phyloP scores from a whole-genome alignment of 2,888 invertebrate species.

The Cetonia aurata region DNA sequence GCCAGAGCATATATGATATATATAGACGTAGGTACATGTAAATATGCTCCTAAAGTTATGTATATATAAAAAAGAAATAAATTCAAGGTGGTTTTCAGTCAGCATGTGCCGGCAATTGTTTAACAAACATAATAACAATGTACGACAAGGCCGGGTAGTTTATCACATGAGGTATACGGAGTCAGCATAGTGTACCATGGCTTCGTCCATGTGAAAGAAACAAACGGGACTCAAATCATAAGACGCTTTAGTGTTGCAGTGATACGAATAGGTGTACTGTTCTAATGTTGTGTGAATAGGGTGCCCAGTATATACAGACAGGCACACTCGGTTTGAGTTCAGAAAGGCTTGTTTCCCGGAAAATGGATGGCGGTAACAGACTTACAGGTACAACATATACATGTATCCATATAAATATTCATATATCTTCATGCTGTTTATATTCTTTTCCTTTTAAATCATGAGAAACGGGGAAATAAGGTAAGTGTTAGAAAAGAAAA shows the following conservation, averaged over 20 bases:
- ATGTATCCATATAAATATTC: too few species aligned
- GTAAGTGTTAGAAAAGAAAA: too few species aligned
- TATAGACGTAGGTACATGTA: background rate
- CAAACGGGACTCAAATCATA: background rate
- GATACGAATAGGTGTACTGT: background rate
- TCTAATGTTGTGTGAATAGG: slow-evolving; percentile 23
- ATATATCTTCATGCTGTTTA: too few species aligned
- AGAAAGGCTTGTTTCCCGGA: too few species aligned
- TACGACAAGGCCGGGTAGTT: slow-evolving; percentile 47
- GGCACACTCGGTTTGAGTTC: too few species aligned
- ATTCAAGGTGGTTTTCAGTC: slow-evolving; percentile 49
- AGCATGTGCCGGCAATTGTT: slow-evolving; percentile 50
- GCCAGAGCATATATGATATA: background rate
- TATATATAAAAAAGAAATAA: slow-evolving; percentile 37
- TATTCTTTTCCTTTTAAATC: too few species aligned
- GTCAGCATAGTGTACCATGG: slow-evolving; percentile 45
- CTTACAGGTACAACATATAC: too few species aligned
- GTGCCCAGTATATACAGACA: background rate
- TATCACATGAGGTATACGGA: slow-evolving; percentile 43
- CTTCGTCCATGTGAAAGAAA: slow-evolving; percentile 29
- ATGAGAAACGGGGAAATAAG: too few species aligned
- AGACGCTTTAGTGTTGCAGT: background rate
- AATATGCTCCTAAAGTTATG: background rate
- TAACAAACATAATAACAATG: slow-evolving; percentile 51
- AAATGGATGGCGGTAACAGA: too few species aligned